phyloP scores from a whole-genome alignment of 2,113 vertebrate genomes.

The Corythoichthys intestinalis region DNA sequence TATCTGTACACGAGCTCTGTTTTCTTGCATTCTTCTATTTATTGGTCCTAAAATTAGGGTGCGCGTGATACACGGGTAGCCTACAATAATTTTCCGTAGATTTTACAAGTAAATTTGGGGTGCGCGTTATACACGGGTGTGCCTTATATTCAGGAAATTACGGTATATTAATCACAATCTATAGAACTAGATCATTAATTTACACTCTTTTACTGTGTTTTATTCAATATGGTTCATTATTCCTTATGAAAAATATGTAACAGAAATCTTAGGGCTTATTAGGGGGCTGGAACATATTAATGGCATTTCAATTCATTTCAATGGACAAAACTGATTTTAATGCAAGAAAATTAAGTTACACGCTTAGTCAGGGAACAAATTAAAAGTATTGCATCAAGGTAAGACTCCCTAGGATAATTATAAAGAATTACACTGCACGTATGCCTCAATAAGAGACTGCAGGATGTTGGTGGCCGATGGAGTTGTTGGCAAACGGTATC shows the following conservation, averaged over 20 bases:
- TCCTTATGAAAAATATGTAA: background rate
- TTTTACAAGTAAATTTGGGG: no score
- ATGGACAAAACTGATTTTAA: background rate
- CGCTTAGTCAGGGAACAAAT: background rate
- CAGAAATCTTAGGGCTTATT: no score
- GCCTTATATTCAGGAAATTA: no score
- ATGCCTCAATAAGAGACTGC: slow-evolving; percentile 20
- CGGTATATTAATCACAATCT: background rate
- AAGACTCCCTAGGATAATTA: background rate
- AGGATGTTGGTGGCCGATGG: slow-evolving; percentile 30
- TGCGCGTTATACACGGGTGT: no score
- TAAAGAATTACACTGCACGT: background rate
- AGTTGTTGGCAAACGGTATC: slow-evolving; percentile 1
- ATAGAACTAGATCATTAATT: background rate
- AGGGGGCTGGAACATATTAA: background rate
- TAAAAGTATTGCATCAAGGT: background rate
- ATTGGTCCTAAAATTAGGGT: background rate
- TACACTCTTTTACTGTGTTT: background rate
- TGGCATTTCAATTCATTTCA: background rate
- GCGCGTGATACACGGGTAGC: no score
- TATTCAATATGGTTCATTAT: background rate
- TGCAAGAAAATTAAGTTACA: background rate
- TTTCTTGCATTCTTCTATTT: no score
- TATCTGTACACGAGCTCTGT: no score
- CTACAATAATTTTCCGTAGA: no score